Evolutionary conservation across 2,888 invertebrate species (phyloP).

Genomic region (Leptinotarsa haldemani): DNA sequence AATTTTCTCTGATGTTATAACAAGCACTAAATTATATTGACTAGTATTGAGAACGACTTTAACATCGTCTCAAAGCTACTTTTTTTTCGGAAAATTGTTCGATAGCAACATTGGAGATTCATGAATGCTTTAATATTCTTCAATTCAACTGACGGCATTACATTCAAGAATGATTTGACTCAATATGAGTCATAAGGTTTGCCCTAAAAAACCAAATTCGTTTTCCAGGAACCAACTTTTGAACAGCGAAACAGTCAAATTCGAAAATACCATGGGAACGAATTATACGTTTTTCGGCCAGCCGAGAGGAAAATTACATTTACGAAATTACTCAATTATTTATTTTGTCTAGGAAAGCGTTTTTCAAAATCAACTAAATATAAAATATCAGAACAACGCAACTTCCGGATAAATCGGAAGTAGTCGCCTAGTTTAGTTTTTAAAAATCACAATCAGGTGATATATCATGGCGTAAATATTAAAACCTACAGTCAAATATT

Average conservation of each 20-base stretch:
- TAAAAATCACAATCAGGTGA: conserved; percentile 52
- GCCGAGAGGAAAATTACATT: conserved; percentile 36
- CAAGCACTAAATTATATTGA: conserved; percentile 44
- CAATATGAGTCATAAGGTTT: conserved; percentile 54
- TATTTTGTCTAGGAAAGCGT: conserved; percentile 50
- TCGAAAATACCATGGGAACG: conserved; percentile 13
- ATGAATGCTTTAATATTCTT: conserved; percentile 44
- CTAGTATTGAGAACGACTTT: conserved; percentile 51
- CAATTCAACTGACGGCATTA: conserved; percentile 49
- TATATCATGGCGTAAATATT: conserved; percentile 39
- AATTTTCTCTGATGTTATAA: conserved; percentile 38
- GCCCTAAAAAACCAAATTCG: conserved; percentile 15
- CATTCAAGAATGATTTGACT: conserved; percentile 54
- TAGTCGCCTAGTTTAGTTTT: conserved; percentile 41
- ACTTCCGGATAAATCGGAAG: conserved; percentile 47
- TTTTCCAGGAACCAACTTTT: conserved; percentile 18
- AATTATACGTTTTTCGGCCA: conserved; percentile 32
- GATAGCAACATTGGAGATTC: conserved; percentile 53
- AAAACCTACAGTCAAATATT: conserved; percentile 43
- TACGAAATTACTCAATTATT: conserved; percentile 27
- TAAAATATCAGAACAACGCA: conserved; percentile 46
- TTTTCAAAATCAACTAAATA: conserved; percentile 45
- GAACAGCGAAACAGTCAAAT: conserved; percentile 12
- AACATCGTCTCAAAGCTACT: conserved; percentile 44
- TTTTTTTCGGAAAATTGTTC: conserved; percentile 45